A percentile compares a stretch with the other conserved stretches of the same genome.
These are phyloP conservation scores for Electrona antarctica DNA, from an alignment of 2,113 vertebrate species.

Conservation along the genomic window DNA sequence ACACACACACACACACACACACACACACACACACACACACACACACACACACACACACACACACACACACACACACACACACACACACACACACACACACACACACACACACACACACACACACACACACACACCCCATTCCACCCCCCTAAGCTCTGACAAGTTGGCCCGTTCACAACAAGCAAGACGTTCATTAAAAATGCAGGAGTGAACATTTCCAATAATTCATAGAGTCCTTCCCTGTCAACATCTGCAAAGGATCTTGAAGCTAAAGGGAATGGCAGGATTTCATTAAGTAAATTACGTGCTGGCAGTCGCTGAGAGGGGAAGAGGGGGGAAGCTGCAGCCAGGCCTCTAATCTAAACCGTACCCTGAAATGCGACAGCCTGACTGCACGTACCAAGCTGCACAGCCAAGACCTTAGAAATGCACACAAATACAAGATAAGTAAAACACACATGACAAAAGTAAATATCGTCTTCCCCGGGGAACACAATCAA, in stretches of 20 bases:
- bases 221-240: conserved; percentile 88
- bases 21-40: conserved; percentile 61
- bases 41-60: conserved; percentile 62
- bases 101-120: conserved; percentile 65
- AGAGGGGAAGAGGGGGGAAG: conserved; percentile 86
- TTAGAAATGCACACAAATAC: conserved; percentile 68
- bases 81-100: conserved; percentile 61
- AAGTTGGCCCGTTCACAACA: conserved; percentile 63
- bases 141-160: conserved; percentile 25
- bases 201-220: conserved; percentile 79
- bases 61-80: conserved; percentile 67
- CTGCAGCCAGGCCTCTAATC: conserved; percentile 90
- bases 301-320: conserved; percentile 93
- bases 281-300: conserved; percentile 97
- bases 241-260: conserved; percentile 94
- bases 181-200: conserved; percentile 76
- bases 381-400: conserved; percentile 81
- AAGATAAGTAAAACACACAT: conserved; percentile 55
- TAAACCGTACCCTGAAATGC: conserved; percentile 91
- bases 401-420: conserved; percentile 72
- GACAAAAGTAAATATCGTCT: conserved; percentile 39
- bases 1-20: conserved; percentile 64
- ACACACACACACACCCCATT: conserved; percentile 49
- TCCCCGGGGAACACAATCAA: conserved; percentile 38
- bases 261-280: conserved; percentile 88